These are phyloP conservation scores for Acrossocheilus fasciatus DNA, from an alignment of 2,797 vertebrate genomes.

Conservation along the genomic window DNA sequence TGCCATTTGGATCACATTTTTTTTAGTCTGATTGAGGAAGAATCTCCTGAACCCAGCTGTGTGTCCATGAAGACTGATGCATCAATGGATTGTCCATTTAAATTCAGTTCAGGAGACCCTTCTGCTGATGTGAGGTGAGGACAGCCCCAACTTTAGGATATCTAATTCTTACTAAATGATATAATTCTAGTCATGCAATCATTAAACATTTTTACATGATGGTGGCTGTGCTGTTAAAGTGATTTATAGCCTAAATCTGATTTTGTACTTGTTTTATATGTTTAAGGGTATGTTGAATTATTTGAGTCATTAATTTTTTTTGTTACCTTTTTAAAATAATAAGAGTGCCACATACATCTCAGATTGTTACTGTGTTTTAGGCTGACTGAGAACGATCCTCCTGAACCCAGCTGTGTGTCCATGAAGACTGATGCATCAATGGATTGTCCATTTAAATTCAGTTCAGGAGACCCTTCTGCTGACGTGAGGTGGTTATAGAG, in stretches of 20 bases:
- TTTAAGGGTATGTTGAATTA: no score
- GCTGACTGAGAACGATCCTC: neutral
- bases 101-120: neutral
- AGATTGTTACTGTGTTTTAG: neutral
- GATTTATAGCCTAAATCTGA: no score
- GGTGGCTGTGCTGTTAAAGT: no score
- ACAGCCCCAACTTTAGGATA: no score
- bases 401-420: neutral
- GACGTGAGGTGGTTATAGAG: neutral
- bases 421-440: slow-evolving; percentile 4
- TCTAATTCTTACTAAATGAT: no score
- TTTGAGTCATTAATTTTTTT: no score
- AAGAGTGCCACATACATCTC: no score
- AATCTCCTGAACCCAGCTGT: neutral
- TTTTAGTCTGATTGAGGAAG: neutral
- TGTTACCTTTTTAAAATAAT: no score
- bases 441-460: neutral
- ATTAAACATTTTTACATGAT: no score
- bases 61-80: slow-evolving; percentile 1
- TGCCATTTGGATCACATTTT: no score
- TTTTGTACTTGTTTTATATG: no score
- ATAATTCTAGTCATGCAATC: no score
- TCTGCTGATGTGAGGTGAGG: neutral
- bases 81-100: slow-evolving; percentile 3
- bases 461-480: neutral